Percentiles rank a stretch among this genome's conserved stretches.
Evolutionary conservation across 2,113 vertebrate genomes (phyloP).

Genomic region (Forbesichthys agassizii): DNA sequence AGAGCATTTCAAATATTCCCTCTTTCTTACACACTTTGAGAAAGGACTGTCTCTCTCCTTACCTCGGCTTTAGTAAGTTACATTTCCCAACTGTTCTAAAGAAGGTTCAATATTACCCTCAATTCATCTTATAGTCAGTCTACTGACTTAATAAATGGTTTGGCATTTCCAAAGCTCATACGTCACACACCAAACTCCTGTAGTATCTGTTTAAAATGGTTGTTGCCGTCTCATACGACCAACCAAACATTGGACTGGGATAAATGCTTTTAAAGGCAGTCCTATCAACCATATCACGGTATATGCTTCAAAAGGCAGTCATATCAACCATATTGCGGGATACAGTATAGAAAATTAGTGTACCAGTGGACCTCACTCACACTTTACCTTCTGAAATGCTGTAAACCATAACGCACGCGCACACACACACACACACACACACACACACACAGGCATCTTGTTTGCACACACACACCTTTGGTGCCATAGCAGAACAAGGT

Average conservation of each 20-base stretch:
- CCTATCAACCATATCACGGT: no score
- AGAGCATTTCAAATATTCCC: not conserved
- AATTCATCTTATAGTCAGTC: not conserved
- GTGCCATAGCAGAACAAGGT: constrained; percentile 16
- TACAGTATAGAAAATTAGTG: no score
- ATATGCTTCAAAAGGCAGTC: no score
- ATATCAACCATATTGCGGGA: no score
- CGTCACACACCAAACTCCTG: no score
- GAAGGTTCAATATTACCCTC: not conserved
- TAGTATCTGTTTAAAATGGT: no score
- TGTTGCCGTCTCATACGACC: no score
- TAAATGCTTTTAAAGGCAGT: no score
- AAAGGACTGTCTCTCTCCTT: no score
- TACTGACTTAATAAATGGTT: not conserved
- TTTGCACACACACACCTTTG: constrained; percentile 31
- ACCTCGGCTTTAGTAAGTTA: not conserved
- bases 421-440: constrained; percentile 8
- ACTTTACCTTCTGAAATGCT: not conserved
- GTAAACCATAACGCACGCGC: not conserved
- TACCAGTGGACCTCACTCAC: no score
- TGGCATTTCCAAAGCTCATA: no score
- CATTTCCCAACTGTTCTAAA: not conserved
- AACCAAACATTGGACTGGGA: no score
- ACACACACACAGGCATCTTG: not conserved
- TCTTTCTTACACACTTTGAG: not conserved